Conservation (phyloP, 2,113 vertebrate genomes). For the Fukomys damarensis region DNA sequence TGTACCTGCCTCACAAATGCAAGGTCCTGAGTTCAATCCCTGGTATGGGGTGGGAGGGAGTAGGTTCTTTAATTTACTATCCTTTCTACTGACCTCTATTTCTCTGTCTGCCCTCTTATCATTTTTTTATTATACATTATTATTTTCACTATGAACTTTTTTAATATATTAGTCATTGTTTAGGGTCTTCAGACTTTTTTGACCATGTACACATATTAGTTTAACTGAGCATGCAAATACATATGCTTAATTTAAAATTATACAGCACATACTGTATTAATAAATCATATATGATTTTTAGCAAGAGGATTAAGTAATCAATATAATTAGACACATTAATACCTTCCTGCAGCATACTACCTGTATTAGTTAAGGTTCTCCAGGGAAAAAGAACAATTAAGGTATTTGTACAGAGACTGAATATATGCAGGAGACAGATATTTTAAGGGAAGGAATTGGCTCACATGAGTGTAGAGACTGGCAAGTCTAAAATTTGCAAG, state of each 20-base stretch:
- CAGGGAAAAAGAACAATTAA: background rate
- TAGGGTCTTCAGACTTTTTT: constrained; percentile 6
- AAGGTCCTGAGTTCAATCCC: too few relatives aligned
- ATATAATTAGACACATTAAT: background rate
- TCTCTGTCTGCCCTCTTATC: background rate
- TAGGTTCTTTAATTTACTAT: background rate
- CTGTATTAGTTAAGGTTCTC: background rate
- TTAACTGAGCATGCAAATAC: background rate
- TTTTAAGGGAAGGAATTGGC: background rate
- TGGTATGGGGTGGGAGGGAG: too few relatives aligned
- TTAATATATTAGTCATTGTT: background rate
- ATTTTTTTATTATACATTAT: background rate
- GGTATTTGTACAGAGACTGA: background rate
- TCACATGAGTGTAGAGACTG: background rate
- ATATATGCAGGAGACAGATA: background rate
- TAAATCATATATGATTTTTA: background rate
- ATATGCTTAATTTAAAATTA: constrained; percentile 17
- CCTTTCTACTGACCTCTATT: background rate
- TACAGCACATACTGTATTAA: background rate
- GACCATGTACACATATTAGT: background rate
- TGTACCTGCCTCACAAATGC: too few relatives aligned
- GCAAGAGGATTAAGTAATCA: constrained; percentile 18
- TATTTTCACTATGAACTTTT: background rate
- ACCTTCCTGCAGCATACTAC: background rate
- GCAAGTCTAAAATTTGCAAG: background rate